Evolutionary conservation across 1,140 invertebrate species (phyloP).

Genomic region (Diplogasteroides magnus): DNA sequence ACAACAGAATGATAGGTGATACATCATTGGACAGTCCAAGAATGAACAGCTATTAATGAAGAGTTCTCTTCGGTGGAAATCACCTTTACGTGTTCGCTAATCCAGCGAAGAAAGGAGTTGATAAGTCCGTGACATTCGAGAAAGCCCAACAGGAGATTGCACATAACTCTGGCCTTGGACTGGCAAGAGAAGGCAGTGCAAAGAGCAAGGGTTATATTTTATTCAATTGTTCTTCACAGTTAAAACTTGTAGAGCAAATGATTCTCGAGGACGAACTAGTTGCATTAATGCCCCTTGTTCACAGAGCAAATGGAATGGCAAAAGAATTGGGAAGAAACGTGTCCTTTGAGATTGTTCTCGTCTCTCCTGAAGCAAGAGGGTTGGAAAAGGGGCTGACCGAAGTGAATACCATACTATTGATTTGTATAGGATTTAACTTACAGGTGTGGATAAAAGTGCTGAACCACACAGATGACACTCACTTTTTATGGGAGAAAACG

Average conservation of each 20-base stretch:
- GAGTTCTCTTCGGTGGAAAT: conserved; percentile 63
- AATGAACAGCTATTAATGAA: conserved; percentile 35
- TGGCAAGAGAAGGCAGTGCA: conserved; percentile 27
- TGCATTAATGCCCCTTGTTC: conserved; percentile 63
- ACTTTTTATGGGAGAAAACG: conserved; percentile 63
- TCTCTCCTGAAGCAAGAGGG: conserved; percentile 63
- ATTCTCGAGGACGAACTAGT: conserved; percentile 64
- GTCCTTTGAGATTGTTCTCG: conserved; percentile 64
- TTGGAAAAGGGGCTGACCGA: conserved; percentile 58
- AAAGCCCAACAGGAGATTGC: conserved; percentile 65
- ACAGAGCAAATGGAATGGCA: conserved; percentile 65
- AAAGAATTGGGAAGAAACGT: conserved; percentile 62
- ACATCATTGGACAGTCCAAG: not conserved
- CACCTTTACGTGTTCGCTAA: conserved; percentile 63
- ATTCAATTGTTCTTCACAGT: not conserved
- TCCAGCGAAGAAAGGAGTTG: conserved; percentile 54
- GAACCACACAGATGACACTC: conserved; percentile 61
- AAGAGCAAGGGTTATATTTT: conserved; percentile 21
- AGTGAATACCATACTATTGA: conserved; percentile 45
- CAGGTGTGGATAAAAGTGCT: conserved; percentile 64
- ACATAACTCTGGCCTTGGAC: conserved; percentile 59
- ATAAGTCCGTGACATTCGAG: conserved; percentile 61
- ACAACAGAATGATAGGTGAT: conserved; percentile 63
- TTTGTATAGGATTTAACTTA: conserved; percentile 15
- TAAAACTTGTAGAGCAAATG: conserved; percentile 56